phyloP scores from a whole-genome alignment of 2,797 vertebrate genomes.

The Discoglossus pictus region DNA sequence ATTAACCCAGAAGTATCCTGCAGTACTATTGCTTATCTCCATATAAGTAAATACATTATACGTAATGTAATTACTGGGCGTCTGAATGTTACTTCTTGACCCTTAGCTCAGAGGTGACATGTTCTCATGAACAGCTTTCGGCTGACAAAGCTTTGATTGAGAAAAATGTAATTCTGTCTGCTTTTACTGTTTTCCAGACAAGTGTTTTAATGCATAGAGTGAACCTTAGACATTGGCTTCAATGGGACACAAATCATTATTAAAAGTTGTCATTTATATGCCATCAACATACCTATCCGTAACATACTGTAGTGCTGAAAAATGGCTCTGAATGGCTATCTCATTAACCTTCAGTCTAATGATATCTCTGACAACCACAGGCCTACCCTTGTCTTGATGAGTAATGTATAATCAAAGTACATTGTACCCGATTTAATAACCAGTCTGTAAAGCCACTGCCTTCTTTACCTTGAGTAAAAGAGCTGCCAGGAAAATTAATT shows the following conservation, averaged over 20 bases:
- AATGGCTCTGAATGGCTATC: conserved; percentile 26
- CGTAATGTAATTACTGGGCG: too few species aligned
- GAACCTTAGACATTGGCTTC: not conserved
- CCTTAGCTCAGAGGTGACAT: too few species aligned
- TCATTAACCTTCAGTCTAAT: conserved; percentile 49
- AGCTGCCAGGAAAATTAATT: conserved; percentile 20
- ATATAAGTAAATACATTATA: too few species aligned
- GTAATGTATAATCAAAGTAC: conserved; percentile 44
- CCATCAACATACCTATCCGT: conserved; percentile 32
- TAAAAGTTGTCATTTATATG: conserved; percentile 34
- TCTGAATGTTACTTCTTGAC: too few species aligned
- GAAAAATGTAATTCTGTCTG: not conserved
- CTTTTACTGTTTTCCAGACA: not conserved
- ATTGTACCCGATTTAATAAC: conserved; percentile 38
- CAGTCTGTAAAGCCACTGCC: conserved; percentile 31
- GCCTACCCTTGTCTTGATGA: conserved; percentile 46
- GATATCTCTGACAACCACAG: conserved; percentile 47
- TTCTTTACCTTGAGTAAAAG: conserved; percentile 32
- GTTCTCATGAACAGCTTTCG: too few species aligned
- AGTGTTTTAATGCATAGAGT: not conserved
- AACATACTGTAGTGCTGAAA: conserved; percentile 29
- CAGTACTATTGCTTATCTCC: too few species aligned
- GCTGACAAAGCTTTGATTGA: too few species aligned
- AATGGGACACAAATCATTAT: conserved; percentile 23
- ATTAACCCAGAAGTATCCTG: too few species aligned